phyloP scores from a whole-genome alignment of 2,888 invertebrate genomes.

The Trichogramma dendrolimi region DNA sequence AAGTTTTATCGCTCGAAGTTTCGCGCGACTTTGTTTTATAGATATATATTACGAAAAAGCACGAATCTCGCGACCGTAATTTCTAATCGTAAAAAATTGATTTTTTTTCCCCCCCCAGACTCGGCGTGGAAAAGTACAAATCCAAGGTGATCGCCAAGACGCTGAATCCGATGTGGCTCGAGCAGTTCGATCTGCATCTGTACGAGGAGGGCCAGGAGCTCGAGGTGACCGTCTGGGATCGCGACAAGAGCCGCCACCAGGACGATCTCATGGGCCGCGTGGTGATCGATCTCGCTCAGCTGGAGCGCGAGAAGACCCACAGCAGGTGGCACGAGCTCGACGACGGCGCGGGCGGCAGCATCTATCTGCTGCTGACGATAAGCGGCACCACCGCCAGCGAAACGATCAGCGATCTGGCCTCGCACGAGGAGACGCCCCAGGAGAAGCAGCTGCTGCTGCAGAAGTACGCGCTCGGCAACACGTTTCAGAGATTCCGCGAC shows the following conservation, averaged over 20 bases:
- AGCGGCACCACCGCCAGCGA: constrained; percentile 92
- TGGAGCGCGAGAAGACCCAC: constrained; percentile 89
- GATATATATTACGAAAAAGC: neutral
- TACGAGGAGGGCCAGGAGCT: constrained; percentile 91
- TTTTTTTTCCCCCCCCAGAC: constrained; percentile 58
- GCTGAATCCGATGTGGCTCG: constrained; percentile 86
- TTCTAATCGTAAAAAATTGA: neutral
- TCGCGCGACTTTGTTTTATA: too few relatives aligned
- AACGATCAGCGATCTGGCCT: constrained; percentile 85
- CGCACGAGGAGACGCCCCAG: constrained; percentile 74
- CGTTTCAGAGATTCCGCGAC: constrained; percentile 73
- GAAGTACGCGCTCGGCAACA: constrained; percentile 49
- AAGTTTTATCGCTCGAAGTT: too few relatives aligned
- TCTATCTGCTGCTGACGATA: constrained; percentile 86
- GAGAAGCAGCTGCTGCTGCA: constrained; percentile 56
- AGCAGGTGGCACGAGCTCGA: constrained; percentile 84
- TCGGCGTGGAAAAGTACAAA: constrained; percentile 97
- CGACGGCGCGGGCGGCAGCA: constrained; percentile 77
- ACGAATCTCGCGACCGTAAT: constrained; percentile 1
- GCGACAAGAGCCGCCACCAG: constrained; percentile 70
- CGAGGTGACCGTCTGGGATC: constrained; percentile 89
- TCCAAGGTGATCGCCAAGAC: constrained; percentile 85
- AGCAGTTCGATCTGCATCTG: constrained; percentile 94
- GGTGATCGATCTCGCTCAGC: constrained; percentile 74
- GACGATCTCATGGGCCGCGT: constrained; percentile 84